Conservation (phyloP, 2,113 vertebrate species). For the Engraulis encrasicolus region DNA sequence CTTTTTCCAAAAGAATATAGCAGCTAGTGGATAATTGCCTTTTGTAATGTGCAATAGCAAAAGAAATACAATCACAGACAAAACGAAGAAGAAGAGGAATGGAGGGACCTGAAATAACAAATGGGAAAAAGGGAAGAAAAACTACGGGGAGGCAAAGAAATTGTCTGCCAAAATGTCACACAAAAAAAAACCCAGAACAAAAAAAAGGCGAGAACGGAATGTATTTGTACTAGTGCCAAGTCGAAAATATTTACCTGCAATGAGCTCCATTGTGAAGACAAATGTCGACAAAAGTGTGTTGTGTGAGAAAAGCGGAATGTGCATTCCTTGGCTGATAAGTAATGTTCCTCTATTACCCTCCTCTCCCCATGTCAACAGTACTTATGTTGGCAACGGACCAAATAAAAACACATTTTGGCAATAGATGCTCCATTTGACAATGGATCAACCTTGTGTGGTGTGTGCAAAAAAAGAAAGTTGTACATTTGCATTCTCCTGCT, state of each 20-base stretch:
- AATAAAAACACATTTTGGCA: conserved; percentile 49
- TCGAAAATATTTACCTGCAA: neutral
- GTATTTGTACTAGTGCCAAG: neutral
- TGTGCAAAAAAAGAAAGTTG: neutral
- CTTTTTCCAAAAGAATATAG: conserved; percentile 52
- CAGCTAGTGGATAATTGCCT: conserved; percentile 46
- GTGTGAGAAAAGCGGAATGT: conserved; percentile 18
- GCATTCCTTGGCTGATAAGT: conserved; percentile 15
- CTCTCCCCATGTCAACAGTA: neutral
- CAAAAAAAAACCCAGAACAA: neutral
- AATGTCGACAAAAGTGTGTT: neutral
- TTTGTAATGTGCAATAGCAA: conserved; percentile 37
- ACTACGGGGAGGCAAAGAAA: neutral
- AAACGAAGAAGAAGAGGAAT: conserved; percentile 9
- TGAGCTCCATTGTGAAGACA: neutral
- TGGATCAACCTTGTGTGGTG: neutral
- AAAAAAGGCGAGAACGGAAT: neutral
- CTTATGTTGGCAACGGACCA: conserved; percentile 34
- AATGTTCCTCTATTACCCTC: neutral
- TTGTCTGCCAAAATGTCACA: neutral
- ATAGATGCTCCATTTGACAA: conserved; percentile 31
- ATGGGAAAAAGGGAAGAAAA: conserved; percentile 18
- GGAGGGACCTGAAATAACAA: neutral
- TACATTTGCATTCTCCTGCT: neutral
- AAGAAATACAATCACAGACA: conserved; percentile 35